phyloP scores from a whole-genome alignment of 2,888 invertebrate species.

The Pyrrhia umbra region DNA sequence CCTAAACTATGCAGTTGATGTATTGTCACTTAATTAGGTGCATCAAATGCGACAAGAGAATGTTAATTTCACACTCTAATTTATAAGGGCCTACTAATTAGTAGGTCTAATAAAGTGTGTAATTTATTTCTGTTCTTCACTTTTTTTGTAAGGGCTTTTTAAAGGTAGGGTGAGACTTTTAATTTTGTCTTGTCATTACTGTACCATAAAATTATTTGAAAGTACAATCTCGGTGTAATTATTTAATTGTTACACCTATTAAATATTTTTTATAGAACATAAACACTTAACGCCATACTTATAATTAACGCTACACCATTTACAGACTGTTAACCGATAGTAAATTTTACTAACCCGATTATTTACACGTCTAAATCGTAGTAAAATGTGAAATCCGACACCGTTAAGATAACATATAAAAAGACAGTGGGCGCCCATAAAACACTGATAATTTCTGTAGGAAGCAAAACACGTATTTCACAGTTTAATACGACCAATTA shows the following conservation, averaged over 20 bases:
- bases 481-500: constrained; percentile 73
- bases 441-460: constrained; percentile 53
- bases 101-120: constrained; percentile 32
- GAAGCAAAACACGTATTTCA: constrained; percentile 71
- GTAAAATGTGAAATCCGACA: constrained; percentile 47
- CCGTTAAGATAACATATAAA: constrained; percentile 45
- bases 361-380: constrained; percentile 33
- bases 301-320: constrained; percentile 34
- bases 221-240: neutral
- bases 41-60: constrained; percentile 55
- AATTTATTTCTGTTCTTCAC: constrained; percentile 47
- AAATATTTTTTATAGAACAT: no score
- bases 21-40: constrained; percentile 55
- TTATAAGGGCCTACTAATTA: constrained; percentile 53
- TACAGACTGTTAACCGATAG: constrained; percentile 43
- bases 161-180: neutral
- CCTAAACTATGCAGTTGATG: constrained; percentile 58
- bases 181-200: neutral
- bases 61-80: constrained; percentile 54
- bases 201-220: neutral
- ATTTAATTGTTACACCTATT: neutral
- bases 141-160: constrained; percentile 3
- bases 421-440: constrained; percentile 48
- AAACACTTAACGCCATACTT: constrained; percentile 1
- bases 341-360: constrained; percentile 54